phyloP scores from a whole-genome alignment of 2,113 vertebrate species.

The Australoheros scitulus region DNA sequence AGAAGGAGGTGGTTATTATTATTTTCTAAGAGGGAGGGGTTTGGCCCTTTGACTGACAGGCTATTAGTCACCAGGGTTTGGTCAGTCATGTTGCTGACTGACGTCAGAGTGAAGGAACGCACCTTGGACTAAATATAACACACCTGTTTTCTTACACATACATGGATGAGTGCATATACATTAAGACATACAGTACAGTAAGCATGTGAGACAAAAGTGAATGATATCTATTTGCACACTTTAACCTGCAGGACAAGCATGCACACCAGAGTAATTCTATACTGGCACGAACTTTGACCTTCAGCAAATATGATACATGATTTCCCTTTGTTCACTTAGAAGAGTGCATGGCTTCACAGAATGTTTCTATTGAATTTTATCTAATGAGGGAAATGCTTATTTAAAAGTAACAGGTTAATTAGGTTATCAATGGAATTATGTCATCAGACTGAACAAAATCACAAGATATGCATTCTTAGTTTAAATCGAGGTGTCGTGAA shows the following conservation, averaged over 20 bases:
- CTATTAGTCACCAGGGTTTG: constrained; percentile 68
- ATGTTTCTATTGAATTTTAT: background rate
- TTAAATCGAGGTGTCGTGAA: background rate
- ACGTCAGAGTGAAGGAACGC: constrained; percentile 57
- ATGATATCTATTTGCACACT: background rate
- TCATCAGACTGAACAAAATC: background rate
- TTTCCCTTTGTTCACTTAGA: background rate
- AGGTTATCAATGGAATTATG: background rate
- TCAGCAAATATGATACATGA: background rate
- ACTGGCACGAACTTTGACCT: constrained; percentile 37
- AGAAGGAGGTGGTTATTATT: constrained; percentile 16
- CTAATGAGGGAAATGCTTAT: background rate
- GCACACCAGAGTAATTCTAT: background rate
- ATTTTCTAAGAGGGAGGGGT: constrained; percentile 63
- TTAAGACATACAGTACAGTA: background rate
- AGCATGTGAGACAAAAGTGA: background rate
- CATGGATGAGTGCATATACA: background rate
- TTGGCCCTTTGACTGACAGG: constrained; percentile 61
- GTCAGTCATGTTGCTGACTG: constrained; percentile 59
- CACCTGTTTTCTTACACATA: constrained; percentile 14
- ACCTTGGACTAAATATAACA: constrained; percentile 56
- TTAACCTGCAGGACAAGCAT: background rate
- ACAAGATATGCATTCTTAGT: background rate
- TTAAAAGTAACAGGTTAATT: background rate
- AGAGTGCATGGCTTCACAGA: background rate